These are phyloP conservation scores for Auanema sp. DNA, from an alignment of 2,888 invertebrate genomes.

Conservation along the genomic window DNA sequence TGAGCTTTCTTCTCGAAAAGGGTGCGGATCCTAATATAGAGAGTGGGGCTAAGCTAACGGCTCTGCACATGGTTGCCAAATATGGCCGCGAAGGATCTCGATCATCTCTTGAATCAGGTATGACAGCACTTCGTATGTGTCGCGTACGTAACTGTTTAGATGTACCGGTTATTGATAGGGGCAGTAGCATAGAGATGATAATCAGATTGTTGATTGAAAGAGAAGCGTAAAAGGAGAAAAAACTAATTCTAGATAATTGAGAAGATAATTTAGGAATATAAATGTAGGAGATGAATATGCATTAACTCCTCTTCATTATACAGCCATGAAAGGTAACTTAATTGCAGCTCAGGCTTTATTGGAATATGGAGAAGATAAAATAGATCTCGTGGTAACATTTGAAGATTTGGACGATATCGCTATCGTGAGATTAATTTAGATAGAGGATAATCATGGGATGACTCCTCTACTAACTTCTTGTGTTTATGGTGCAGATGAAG, in stretches of 20 bases:
- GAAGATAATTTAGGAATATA: constrained; percentile 1
- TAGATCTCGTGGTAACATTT: constrained; percentile 4
- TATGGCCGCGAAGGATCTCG: constrained; percentile 17
- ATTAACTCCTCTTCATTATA: constrained; percentile 41
- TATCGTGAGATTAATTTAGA: constrained; percentile 4
- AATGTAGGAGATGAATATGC: constrained; percentile 25
- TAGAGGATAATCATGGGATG: constrained; percentile 29
- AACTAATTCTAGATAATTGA: background rate
- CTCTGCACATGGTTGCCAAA: constrained; percentile 41
- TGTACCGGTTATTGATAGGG: background rate
- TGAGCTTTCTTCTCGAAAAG: constrained; percentile 25
- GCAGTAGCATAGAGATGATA: background rate
- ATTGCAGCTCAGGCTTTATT: constrained; percentile 27
- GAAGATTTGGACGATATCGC: constrained; percentile 21
- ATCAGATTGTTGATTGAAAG: constrained; percentile 5
- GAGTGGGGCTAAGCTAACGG: constrained; percentile 29
- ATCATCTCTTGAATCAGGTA: too few relatives aligned
- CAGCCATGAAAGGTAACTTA: constrained; percentile 39
- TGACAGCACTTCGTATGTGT: too few relatives aligned
- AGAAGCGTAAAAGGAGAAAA: background rate
- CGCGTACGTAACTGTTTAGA: too few relatives aligned
- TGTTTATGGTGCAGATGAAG: constrained; percentile 70
- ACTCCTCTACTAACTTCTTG: constrained; percentile 42
- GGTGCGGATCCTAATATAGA: constrained; percentile 22
- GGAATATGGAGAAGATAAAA: constrained; percentile 20